Conservation (phyloP, 1,140 invertebrate species). For the Drosophila rufa region DNA sequence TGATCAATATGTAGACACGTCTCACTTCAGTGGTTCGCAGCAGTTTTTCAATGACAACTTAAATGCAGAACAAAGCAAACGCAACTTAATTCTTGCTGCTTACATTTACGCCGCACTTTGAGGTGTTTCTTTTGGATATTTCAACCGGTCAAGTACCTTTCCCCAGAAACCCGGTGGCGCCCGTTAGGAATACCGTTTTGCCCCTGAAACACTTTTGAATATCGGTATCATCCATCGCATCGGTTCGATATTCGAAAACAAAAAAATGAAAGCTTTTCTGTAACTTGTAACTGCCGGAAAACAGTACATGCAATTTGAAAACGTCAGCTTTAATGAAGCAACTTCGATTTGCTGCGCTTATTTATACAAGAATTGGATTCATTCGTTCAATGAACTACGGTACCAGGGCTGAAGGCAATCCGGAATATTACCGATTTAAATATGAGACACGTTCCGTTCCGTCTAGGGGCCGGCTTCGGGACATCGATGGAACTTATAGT, state of each 20-base stretch:
- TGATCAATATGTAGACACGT: constrained; percentile 91
- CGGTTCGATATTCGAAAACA: neutral
- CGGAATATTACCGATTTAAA: neutral
- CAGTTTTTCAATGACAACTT: constrained; percentile 91
- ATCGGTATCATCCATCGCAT: constrained; percentile 52
- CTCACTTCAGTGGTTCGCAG: constrained; percentile 90
- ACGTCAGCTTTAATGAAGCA: constrained; percentile 1
- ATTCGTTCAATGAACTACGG: constrained; percentile 13
- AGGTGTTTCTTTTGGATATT: neutral
- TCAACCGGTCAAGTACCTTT: constrained; percentile 29
- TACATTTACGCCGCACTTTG: neutral
- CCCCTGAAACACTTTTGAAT: constrained; percentile 44
- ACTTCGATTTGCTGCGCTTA: neutral
- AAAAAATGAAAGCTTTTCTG: neutral
- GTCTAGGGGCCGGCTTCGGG: neutral
- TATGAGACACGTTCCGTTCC: neutral
- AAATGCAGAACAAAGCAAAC: neutral
- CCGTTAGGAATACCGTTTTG: constrained; percentile 53
- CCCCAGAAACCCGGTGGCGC: constrained; percentile 54
- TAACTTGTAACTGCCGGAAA: neutral
- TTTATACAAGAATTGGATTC: constrained; percentile 19
- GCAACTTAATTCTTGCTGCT: constrained; percentile 1
- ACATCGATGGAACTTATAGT: no score
- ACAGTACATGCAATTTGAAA: neutral
- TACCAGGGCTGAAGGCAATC: constrained; percentile 11